Evolutionary conservation across 2,888 invertebrate genomes (phyloP), one percentile per base, ranked within the genome.

Genomic region (Sycophila texana): DNA sequence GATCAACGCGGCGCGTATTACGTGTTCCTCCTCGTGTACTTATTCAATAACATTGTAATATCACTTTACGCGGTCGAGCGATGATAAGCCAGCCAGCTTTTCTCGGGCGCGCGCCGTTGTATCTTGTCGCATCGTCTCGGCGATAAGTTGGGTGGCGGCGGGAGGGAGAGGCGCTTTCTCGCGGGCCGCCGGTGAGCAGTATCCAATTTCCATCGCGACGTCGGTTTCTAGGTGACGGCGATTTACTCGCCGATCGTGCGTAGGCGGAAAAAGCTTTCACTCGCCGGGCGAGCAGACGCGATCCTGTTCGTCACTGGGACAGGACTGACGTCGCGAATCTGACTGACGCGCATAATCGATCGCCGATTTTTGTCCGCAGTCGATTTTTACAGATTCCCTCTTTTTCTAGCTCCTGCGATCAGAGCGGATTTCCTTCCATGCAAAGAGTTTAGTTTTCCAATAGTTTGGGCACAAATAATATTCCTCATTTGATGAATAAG

Each of bases 221-320:
- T 22, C 49, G 58, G 39, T 72, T 77, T 60, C 66, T 39, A 61
- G 22, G 74, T 57, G 78, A 63, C 30, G 22, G 20, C 60, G 18
- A 77, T 70, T 70, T 26, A 55, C 18, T 39, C 16, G 63, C 16
- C 58, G 58, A 49, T 26, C 26, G 13, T 47, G 66, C 51, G 60
- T 75, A 51, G 68, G 20, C 51, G 66, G 51, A 49, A 65, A 4
- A 18, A 65, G 65, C 74, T n/a, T 51, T 53, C 10, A 53, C 16
- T 4, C 53, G 53, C 39, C 26, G 16, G 18, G 22, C 20, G 22
- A 55, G 26, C 20, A 49, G 30, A 20, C 5, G 12, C 13, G 30
- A 57, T 14, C 22, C 12, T n/a, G 12, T 18, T 74, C 67, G 66
- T 76, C 73, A 80, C 76, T 76, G 68, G 75, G 80, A 68, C 72